Conservation (phyloP, 2,113 vertebrate species). For the Sclerurus mexicanus region DNA sequence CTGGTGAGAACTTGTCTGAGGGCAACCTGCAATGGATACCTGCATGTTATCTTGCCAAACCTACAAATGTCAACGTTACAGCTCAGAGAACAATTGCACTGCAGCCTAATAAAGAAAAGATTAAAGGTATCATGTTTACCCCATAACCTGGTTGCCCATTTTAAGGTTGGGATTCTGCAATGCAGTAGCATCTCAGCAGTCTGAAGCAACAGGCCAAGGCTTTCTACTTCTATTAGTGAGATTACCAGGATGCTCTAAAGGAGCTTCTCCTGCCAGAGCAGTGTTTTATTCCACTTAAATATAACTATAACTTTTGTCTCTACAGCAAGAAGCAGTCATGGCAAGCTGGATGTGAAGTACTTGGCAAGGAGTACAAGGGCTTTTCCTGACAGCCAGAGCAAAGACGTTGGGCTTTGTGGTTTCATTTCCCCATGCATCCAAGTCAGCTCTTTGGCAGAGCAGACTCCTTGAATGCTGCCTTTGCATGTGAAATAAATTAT, state of each 20-base stretch:
- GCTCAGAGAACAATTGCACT: background rate
- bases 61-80: background rate
- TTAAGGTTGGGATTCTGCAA: background rate
- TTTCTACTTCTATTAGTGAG: background rate
- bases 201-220: background rate
- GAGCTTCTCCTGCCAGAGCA: background rate
- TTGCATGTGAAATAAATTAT: background rate
- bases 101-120: background rate
- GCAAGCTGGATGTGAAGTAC: background rate
- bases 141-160: background rate
- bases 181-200: background rate
- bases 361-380: conserved; percentile 1
- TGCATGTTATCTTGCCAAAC: background rate
- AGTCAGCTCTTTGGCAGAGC: background rate
- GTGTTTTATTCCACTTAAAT: background rate
- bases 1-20: background rate
- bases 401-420: background rate
- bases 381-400: background rate
- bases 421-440: background rate
- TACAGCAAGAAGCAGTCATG: background rate
- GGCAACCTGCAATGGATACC: background rate
- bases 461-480: conserved; percentile 21
- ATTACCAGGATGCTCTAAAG: background rate
- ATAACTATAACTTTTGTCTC: background rate
- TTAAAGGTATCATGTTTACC: background rate